phyloP scores from a whole-genome alignment of 2,888 invertebrate species.

The Eristalis intricaria region DNA sequence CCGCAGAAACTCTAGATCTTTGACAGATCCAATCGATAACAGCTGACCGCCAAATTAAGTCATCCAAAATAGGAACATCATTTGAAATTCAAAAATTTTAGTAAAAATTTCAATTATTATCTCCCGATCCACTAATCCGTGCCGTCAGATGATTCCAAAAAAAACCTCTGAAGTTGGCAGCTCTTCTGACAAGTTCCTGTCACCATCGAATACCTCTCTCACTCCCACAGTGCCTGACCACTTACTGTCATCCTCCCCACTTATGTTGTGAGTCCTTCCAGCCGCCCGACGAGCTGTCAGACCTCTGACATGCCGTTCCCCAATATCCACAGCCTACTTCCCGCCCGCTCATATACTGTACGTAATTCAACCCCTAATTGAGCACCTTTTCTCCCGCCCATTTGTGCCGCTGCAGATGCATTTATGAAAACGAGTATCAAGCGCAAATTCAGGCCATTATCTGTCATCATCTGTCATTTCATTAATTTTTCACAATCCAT shows the following conservation, averaged over 20 bases:
- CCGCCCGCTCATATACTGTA: neutral
- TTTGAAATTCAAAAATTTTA: too few relatives aligned
- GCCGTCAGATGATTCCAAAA: too few relatives aligned
- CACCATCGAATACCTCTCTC: too few relatives aligned
- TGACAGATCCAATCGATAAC: too few relatives aligned
- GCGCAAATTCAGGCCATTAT: conserved; percentile 37
- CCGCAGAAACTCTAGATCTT: too few relatives aligned
- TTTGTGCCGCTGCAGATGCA: neutral
- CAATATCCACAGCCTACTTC: neutral
- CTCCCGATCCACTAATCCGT: too few relatives aligned
- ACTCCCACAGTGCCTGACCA: too few relatives aligned
- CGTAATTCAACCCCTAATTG: neutral
- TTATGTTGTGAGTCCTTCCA: neutral
- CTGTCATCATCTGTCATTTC: conserved; percentile 48
- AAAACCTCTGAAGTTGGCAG: too few relatives aligned
- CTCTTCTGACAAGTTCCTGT: too few relatives aligned
- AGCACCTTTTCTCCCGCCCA: neutral
- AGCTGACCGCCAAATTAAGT: too few relatives aligned
- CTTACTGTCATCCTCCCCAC: neutral
- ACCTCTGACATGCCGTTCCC: neutral
- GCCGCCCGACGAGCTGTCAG: neutral
- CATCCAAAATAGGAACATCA: too few relatives aligned
- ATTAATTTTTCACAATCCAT: conserved; percentile 38
- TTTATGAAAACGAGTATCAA: neutral
- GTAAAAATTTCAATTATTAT: too few relatives aligned